A percentile compares a stretch with the other conserved stretches of the same genome.
These are phyloP conservation scores for Astyanax mexicanus DNA, from an alignment of 2,797 vertebrate species.

Conservation along the genomic window DNA sequence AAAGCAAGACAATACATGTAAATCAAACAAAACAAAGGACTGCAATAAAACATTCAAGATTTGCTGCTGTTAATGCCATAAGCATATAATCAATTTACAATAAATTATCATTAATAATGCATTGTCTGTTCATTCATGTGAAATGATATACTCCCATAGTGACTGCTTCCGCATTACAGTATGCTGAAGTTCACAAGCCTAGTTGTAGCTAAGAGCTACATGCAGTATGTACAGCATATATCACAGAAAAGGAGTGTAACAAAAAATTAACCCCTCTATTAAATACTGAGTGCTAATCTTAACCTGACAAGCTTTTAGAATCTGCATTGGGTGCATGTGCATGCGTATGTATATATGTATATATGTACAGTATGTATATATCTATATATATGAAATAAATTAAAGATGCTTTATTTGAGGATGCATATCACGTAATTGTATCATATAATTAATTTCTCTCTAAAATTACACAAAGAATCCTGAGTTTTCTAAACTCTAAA, in stretches of 20 bases:
- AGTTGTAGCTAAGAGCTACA: background rate
- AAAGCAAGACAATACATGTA: background rate
- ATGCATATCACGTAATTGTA: too few relatives aligned
- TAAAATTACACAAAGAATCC: too few relatives aligned
- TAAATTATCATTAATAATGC: slow-evolving; percentile 47
- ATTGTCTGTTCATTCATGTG: background rate
- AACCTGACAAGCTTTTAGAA: background rate
- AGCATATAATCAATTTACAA: slow-evolving; percentile 31
- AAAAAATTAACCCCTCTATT: background rate
- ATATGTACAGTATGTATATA: background rate
- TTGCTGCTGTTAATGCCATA: slow-evolving; percentile 4
- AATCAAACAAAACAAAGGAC: background rate
- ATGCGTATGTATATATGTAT: too few relatives aligned
- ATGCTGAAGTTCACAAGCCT: background rate
- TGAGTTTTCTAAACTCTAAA: too few relatives aligned
- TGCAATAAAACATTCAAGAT: background rate
- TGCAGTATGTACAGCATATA: slow-evolving; percentile 13
- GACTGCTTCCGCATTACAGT: background rate
- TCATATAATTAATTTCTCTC: too few relatives aligned
- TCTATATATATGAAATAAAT: background rate
- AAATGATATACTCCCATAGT: slow-evolving; percentile 48
- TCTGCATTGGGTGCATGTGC: too few relatives aligned
- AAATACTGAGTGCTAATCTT: background rate
- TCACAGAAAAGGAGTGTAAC: slow-evolving; percentile 8
- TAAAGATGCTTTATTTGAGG: background rate